Evolutionary conservation across 2,113 vertebrate species (phyloP), one percentile per base, ranked within the genome.

Genomic region (Cairina moschata): DNA sequence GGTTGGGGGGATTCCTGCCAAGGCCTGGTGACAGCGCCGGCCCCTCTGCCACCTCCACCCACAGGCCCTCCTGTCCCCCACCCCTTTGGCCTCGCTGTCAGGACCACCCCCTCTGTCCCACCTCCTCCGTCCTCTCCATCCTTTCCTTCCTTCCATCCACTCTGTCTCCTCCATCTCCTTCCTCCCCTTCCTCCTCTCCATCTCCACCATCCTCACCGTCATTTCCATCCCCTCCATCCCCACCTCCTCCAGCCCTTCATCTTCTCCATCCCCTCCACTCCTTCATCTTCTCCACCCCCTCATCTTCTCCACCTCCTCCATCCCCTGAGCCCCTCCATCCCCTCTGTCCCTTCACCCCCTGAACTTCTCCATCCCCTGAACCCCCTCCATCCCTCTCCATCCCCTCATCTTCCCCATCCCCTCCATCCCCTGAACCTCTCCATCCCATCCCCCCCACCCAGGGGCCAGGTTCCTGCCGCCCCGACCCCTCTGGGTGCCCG

Each of bases 1-100:
- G 5, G n/a, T 0, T 13, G 42, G 2, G 5, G 15, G 15, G 42
- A 18, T 58, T 14, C n/a, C 40, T 22, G 32, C 42, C 3, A 11
- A 38, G 52, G 11, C 42, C 60, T 28, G 10, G 31, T 50, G 50
- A 46, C 46, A 54, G 46, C 68, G 31, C 38, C 3, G 2, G 14
- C 5, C 56, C 67, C 50, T 9, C 29, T 11, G 38, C 13, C 11
- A 9, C 52, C 52, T 36, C 32, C 79, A 21, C 23, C 50, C 50
- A 25, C 23, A 23, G 23, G 50, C n/a, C 46, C 36, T 58, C 11
- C 15, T 2, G 32, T 18, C 14, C n/a, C 52, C 21, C 21, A 5
- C 4, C n/a, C 22, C 50, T 40, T 22, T 23, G 13, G 28, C 25
- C 44, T 11, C 40, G 32, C 31, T 65, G 7, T 32, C 21, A 26